Evolutionary conservation across 2,888 invertebrate genomes (phyloP).

Genomic region (Athrips mouffetella): DNA sequence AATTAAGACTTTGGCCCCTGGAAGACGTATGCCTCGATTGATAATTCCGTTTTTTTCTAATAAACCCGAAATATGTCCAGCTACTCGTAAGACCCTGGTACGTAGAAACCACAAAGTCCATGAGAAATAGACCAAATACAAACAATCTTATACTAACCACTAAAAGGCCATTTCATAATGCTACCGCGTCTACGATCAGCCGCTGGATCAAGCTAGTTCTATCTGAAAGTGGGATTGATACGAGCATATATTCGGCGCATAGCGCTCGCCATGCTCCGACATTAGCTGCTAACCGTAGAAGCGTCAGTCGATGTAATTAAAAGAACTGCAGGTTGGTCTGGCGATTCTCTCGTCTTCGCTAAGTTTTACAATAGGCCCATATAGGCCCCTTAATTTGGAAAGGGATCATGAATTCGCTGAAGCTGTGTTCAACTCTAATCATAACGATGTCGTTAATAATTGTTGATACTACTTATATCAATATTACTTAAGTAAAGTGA

Average conservation of each 20-base stretch:
- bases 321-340: slow-evolving; percentile 1
- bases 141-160: background rate
- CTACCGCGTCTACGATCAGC: slow-evolving; percentile 12
- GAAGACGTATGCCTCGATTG: background rate
- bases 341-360: background rate
- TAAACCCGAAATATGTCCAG: background rate
- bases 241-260: slow-evolving; percentile 17
- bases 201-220: slow-evolving; percentile 19
- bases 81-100: background rate
- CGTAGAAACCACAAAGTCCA: background rate
- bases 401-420: background rate
- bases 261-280: slow-evolving; percentile 18
- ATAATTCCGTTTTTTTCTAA: background rate
- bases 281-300: background rate
- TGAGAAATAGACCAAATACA: background rate
- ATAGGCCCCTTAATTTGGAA: background rate
- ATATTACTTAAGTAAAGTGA: slow-evolving; percentile 2
- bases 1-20: slow-evolving; percentile 1
- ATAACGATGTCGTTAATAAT: background rate
- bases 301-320: background rate
- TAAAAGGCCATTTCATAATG: background rate
- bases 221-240: slow-evolving; percentile 18
- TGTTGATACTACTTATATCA: background rate
- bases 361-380: no score
- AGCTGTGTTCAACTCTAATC: background rate